Evolutionary conservation across 2,888 invertebrate genomes (phyloP), one percentile per base, ranked within the genome.

Genomic region (Neoaliturus tenellus): DNA sequence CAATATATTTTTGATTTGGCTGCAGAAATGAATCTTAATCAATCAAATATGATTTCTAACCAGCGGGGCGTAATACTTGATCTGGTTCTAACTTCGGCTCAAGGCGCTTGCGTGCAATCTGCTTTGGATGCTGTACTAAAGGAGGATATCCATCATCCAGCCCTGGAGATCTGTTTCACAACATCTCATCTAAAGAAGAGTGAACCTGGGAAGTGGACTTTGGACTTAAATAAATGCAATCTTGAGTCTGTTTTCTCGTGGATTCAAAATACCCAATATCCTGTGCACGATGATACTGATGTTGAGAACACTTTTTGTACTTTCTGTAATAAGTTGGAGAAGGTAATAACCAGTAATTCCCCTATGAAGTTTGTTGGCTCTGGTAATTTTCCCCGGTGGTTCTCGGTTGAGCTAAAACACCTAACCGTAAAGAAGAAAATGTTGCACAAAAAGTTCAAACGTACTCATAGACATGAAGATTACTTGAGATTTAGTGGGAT

Each of bases 401-500:
- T n/a, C n/a, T 67, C 67, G 8, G 25, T 8, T 6, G 67, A 31
- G 28, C 25, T 67, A 67, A 67, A 67, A 67, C 67, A 28, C 23
- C 28, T 67, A 28, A 25, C 25, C 28, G 25, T 67, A 10, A 25
- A 25, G 6, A 67, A 67, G 31, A 10, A 55, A 55, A n/a, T 55
- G 6, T 55, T 55, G n/a, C 55, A 55, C n/a, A 55, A 23, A 17
- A 67, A 8, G 14, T 67, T 67, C 67, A 67, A 67, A 25, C 14
- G 3, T 25, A 67, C 67, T 25, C 67, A 67, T n/a, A 25, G 28
- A 67, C 23, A 25, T 23, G 67, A 67, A 31, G 67, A 67, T 25
- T 67, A 67, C 67, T 67, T 20, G 67, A 67, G 67, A 67, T 67
- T 67, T 17, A 23, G 28, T 28, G 67, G 67, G 28, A 8, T 67